A percentile compares a stretch with the other conserved stretches of the same genome.
Conservation (phyloP, 30 jellyfish, hydroid and myxozoan species). For the Aurelia aurita region DNA sequence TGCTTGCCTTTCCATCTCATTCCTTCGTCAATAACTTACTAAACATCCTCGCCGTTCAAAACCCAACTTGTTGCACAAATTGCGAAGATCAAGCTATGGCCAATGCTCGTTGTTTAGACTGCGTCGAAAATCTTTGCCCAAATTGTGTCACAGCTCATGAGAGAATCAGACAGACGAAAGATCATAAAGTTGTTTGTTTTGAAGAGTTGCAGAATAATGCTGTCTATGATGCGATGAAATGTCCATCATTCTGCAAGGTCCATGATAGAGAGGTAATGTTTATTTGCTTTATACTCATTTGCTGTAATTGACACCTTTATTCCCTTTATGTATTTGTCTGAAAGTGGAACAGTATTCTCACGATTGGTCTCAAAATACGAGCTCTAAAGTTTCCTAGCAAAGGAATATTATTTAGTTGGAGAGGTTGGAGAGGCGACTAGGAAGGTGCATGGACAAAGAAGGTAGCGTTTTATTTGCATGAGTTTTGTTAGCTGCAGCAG, state of each 20-base stretch:
- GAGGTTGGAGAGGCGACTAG: no score
- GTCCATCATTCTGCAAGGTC: constrained; percentile 94
- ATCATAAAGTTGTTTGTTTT: constrained; percentile 85
- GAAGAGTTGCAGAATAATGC: constrained; percentile 99
- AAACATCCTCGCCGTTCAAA: constrained; percentile 87
- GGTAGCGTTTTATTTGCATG: no score
- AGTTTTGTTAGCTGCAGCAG: no score
- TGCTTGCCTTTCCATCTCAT: constrained; percentile 93
- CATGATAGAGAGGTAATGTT: constrained; percentile 93
- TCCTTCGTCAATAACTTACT: constrained; percentile 89
- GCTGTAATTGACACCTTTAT: no score
- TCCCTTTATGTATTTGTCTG: no score
- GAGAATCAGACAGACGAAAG: constrained; percentile 96
- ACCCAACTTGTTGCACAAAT: constrained; percentile 93
- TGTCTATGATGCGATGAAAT: constrained; percentile 89
- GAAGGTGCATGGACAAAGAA: no score
- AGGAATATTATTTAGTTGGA: no score
- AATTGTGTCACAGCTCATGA: constrained; percentile 98
- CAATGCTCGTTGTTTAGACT: constrained; percentile 94
- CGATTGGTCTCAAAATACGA: no score
- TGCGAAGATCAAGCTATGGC: constrained; percentile 97
- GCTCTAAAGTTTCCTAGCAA: no score
- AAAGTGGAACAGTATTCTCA: no score
- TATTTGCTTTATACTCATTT: not conserved
- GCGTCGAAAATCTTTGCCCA: constrained; percentile 94